Conservation (phyloP, 2,113 vertebrate genomes). For the Sorex fumeus region DNA sequence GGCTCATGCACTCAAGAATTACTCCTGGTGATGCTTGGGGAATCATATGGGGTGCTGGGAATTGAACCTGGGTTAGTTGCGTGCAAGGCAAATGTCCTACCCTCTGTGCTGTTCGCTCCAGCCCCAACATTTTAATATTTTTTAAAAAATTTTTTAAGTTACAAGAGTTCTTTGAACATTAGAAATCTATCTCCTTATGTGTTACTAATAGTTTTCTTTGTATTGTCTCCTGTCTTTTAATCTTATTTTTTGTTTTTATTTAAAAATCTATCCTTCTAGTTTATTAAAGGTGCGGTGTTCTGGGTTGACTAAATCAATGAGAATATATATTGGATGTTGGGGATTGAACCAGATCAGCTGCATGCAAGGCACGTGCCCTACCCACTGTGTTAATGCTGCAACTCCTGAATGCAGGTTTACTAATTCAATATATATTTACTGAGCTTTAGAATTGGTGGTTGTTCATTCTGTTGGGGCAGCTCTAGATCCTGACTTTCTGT, state of each 20-base stretch:
- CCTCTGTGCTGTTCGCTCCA: too few species aligned
- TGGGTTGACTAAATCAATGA: neutral
- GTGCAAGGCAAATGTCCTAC: too few species aligned
- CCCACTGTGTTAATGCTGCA: too few species aligned
- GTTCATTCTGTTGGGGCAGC: neutral
- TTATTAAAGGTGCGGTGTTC: neutral
- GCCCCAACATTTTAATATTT: too few species aligned
- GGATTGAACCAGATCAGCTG: too few species aligned
- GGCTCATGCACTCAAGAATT: too few species aligned
- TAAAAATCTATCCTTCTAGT: neutral
- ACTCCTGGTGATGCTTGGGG: too few species aligned
- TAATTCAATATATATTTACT: neutral
- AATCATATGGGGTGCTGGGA: too few species aligned
- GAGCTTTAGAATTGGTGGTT: neutral
- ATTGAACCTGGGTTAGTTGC: too few species aligned
- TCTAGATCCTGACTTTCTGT: neutral
- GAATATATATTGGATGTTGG: neutral
- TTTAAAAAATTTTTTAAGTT: neutral
- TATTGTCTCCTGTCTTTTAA: neutral
- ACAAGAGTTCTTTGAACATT: neutral
- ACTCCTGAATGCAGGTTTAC: neutral
- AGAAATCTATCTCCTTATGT: neutral
- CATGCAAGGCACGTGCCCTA: too few species aligned
- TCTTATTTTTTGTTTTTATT: slow-evolving; percentile 14
- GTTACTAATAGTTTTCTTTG: slow-evolving; percentile 7